Base-by-base conservation (phyloP, 2,797 vertebrate species). In the Trachurus trachurus region DNA sequence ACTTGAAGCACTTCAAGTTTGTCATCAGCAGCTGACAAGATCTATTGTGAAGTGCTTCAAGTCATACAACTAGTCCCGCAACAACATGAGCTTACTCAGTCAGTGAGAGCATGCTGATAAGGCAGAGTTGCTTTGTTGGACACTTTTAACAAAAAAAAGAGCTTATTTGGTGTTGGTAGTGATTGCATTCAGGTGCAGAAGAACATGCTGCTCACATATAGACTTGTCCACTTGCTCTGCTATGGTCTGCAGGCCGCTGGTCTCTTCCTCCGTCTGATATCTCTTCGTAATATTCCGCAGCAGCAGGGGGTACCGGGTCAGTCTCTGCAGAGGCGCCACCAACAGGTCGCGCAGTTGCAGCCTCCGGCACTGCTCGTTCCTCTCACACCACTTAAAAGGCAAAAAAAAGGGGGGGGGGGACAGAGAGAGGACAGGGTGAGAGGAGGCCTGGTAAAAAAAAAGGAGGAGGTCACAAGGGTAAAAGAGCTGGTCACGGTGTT, bases 171-270 rank as follows among this genome's bases (percentile, higher is more conserved):
- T n/a, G 34, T 1, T 21, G n/a, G 53, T 54, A 15, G 5, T 47
- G n/a, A 40, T 26, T 57, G 44, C 9, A 11, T 21, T 53, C 6
- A 8, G 7, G 8, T 21, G 10, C 39, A 31, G 9, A 21, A 8
- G 50, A 44, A 29, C 16, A 0, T 22, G 39, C 42, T 29, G 71
- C 97, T 97, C 94, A 98, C 96, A 80, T 90, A 98, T 96, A 5
- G 96, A 96, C n/a, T 91, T 96, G 77, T 99, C 97, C 91, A 98
- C 96, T 72, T 95, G 96, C 49, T 97, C 95, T 52, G 96, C 96
- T 71, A 98, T 91, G 2, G 86, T 86, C 77, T 94, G 93, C 85
- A 98, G 89, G 21, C 89, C 80, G 50, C 64, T 68, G 82, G 90
- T 93, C 88, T 97, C 96, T 0, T 78, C 90, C 62, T 95, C 78